A percentile compares a stretch with the other conserved stretches of the same genome.
Conservation (phyloP, 2,888 invertebrate species). For the Liposcelis brunnea region DNA sequence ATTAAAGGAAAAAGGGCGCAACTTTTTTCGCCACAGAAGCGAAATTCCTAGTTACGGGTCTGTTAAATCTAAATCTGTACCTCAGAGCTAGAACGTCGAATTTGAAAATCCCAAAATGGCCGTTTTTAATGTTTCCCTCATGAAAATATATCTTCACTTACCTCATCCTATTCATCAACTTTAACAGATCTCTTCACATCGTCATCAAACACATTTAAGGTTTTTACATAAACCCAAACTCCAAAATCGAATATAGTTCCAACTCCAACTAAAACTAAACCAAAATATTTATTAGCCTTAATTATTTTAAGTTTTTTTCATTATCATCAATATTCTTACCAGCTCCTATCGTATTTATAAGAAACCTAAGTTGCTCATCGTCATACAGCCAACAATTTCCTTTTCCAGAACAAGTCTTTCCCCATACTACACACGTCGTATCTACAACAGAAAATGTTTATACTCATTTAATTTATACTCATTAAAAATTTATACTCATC, state of each 20-base stretch:
- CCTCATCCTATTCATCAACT: no score
- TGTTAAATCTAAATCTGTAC: no score
- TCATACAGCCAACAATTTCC: conserved; percentile 63
- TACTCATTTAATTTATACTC: neutral
- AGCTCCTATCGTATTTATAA: conserved; percentile 45
- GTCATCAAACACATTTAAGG: conserved; percentile 49
- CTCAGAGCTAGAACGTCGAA: no score
- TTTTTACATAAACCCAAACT: conserved; percentile 51
- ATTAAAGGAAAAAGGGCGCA: no score
- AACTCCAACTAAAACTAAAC: conserved; percentile 36
- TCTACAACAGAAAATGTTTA: no score
- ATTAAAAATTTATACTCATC: no score
- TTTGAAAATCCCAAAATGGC: no score
- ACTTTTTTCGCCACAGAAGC: no score
- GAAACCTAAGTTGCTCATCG: conserved; percentile 41
- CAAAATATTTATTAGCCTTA: neutral
- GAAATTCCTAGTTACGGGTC: no score
- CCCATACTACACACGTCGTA: conserved; percentile 52
- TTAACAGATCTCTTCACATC: conserved; percentile 25
- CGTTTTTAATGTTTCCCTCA: no score
- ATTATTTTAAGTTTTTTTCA: neutral
- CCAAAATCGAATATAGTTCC: conserved; percentile 46
- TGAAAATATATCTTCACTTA: no score
- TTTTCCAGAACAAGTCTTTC: conserved; percentile 47
- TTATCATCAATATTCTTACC: conserved; percentile 20